Evolutionary conservation across 2,888 invertebrate species (phyloP).

Genomic region (Euzophera pinguis): DNA sequence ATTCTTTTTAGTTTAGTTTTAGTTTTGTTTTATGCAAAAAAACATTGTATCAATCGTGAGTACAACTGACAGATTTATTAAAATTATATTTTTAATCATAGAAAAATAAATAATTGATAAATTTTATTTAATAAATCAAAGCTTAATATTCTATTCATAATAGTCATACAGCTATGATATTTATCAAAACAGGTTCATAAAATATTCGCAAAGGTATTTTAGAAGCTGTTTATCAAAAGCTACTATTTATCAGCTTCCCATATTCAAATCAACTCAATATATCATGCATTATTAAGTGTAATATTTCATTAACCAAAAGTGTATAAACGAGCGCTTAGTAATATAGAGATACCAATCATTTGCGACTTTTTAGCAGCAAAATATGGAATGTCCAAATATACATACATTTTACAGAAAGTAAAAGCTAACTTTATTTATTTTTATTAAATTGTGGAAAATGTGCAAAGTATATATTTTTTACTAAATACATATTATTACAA

Average conservation of each 20-base stretch:
- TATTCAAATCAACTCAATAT: slow-evolving; percentile 2
- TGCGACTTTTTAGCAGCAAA: not conserved
- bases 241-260: slow-evolving; percentile 8
- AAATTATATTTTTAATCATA: no score
- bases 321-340: not conserved
- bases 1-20: no score
- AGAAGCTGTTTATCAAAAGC: not conserved
- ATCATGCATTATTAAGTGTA: slow-evolving; percentile 7
- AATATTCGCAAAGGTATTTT: slow-evolving; percentile 1
- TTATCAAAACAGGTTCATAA: not conserved
- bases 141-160: not conserved
- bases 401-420: not conserved
- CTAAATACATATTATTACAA: no score
- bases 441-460: no score
- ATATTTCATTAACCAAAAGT: slow-evolving; percentile 7
- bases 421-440: no score
- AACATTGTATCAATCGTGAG: no score
- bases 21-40: no score
- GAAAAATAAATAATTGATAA: not conserved
- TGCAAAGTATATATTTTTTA: no score
- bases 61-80: no score
- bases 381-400: slow-evolving; percentile 9
- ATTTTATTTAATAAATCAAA: not conserved
- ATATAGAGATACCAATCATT: not conserved
- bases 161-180: not conserved